Evolutionary conservation across 2,113 vertebrate species (phyloP).

Genomic region (Laticauda colubrina): DNA sequence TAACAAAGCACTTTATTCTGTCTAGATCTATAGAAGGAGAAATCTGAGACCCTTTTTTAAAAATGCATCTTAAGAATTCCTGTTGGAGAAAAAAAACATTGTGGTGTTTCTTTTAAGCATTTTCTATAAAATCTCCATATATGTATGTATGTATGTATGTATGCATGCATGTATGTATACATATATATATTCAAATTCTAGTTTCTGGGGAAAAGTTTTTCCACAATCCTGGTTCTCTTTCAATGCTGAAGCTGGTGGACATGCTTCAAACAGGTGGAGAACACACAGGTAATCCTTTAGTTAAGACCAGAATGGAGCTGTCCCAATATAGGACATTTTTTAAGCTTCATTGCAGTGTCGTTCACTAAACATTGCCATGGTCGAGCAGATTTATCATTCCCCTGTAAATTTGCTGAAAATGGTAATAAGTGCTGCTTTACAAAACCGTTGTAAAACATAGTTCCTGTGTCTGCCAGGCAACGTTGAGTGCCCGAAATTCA

Average conservation of each 20-base stretch:
- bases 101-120: slow-evolving; percentile 52
- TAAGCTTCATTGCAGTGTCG: too few relatives aligned
- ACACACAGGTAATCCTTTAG: too few relatives aligned
- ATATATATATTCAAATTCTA: slow-evolving; percentile 52
- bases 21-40: slow-evolving; percentile 60
- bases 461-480: background rate
- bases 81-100: slow-evolving; percentile 56
- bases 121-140: slow-evolving; percentile 54
- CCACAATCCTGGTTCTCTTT: background rate
- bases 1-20: slow-evolving; percentile 81
- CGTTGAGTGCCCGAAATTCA: background rate
- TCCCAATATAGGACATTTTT: background rate
- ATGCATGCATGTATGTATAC: too few relatives aligned
- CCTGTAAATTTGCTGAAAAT: too few relatives aligned
- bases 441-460: background rate
- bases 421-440: background rate
- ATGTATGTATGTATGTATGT: slow-evolving; percentile 33
- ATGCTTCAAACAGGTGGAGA: background rate
- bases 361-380: too few relatives aligned
- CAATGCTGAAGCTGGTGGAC: background rate
- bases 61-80: slow-evolving; percentile 29
- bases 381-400: too few relatives aligned
- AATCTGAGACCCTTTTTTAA: slow-evolving; percentile 37
- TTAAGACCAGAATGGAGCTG: too few relatives aligned
- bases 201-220: slow-evolving; percentile 41